These are phyloP conservation scores for Drosophila fuyamai DNA, from an alignment of 1,140 invertebrate species.

Conservation along the genomic window DNA sequence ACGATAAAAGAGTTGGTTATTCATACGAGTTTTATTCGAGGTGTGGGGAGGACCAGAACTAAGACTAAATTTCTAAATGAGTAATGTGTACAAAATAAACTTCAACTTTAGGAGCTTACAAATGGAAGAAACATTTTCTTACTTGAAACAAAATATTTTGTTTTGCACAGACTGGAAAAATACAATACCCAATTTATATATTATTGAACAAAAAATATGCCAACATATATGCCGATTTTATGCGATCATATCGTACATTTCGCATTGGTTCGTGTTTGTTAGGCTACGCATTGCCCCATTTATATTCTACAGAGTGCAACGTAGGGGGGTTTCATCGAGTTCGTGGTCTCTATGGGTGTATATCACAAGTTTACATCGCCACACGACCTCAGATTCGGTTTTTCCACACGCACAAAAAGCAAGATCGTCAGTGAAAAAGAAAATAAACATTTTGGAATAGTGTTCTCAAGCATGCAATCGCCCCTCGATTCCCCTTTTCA, in stretches of 20 bases:
- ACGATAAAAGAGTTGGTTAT: conserved; percentile 1
- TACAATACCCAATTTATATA: too few species aligned
- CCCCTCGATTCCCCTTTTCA: background rate
- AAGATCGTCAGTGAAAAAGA: background rate
- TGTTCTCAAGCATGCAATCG: conserved; percentile 27
- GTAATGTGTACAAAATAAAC: too few species aligned
- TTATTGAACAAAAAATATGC: too few species aligned
- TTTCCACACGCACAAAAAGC: conserved; percentile 19
- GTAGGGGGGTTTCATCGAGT: background rate
- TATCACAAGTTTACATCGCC: background rate
- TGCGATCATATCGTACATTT: conserved; percentile 10
- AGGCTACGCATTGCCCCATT: conserved; percentile 16
- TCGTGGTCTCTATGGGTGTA: background rate
- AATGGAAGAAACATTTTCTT: too few species aligned
- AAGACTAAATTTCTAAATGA: too few species aligned
- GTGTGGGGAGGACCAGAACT: too few species aligned
- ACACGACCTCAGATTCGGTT: conserved; percentile 22
- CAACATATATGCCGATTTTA: conserved; percentile 2
- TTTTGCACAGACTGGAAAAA: too few species aligned
- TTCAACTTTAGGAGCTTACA: too few species aligned
- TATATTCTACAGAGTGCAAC: background rate
- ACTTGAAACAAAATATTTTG: too few species aligned
- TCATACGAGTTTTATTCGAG: too few species aligned
- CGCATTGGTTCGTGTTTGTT: background rate
- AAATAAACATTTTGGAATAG: conserved; percentile 29